Base-by-base conservation (phyloP, 2,888 invertebrate genomes). In the Monochamus alternatus region DNA sequence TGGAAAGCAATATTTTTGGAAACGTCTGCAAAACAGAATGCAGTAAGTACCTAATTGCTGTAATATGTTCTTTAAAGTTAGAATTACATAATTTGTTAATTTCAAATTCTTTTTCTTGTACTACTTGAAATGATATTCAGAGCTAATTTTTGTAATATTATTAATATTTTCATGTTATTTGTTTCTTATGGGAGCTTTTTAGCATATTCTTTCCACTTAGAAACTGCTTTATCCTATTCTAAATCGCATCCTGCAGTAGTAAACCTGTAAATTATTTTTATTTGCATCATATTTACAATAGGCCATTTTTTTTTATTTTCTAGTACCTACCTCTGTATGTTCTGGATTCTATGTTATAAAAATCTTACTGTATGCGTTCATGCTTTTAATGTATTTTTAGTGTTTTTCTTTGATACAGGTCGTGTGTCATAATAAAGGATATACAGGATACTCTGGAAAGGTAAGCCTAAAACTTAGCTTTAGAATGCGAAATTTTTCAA, bases 1-100 rank as follows among this genome's bases (percentile, higher is more conserved):
- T 98, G 98, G 98, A 95, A 95, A 86, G 97, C 97, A 67, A 95
- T 95, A 75, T 98, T 98, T 91, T 91, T 98, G 81, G 98, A 98
- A 91, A 97, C 98, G 70, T 98, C 98, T 85, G 98, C 98, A 77
- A 98, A 98, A 90, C 95, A 98, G 89, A 97, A 98, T 91, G 96
- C 97, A 92, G 97, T 92, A 87, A 86, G 87, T 83, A 10, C 4
- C 44, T 52, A 47, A 8, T 47, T 47, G 47, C 12, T 10, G 47
- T 12, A 47, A 47, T 9, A 12, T 47, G 2, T 47, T 9, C 12
- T 12, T 47, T 5, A 38, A 38, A 38, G 38, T 4, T 7, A 7
- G 5, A 38, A 38, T 7, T 38, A 38, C 5, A 7, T 38, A 38
- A 7, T 38, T 38, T 38, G 38, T 38, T 38, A 38, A 38, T 38